Conservation (phyloP, 2,888 invertebrate species). For the Esperia sulphurella region DNA sequence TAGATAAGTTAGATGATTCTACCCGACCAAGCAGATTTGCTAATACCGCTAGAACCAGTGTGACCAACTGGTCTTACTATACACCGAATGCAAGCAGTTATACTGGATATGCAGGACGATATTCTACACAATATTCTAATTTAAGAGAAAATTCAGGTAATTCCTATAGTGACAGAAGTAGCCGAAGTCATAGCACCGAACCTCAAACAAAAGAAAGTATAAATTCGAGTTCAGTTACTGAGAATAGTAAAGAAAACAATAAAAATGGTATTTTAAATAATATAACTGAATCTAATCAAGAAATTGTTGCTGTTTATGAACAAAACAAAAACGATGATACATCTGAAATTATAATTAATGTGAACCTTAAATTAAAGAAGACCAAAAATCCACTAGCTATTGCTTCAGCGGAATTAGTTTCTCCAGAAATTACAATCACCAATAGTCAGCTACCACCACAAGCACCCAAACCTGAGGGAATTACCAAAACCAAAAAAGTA, state of each 20-base stretch:
- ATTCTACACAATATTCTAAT: conserved; percentile 67
- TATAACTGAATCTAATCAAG: conserved; percentile 38
- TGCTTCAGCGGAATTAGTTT: conserved; percentile 47
- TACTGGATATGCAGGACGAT: conserved; percentile 69
- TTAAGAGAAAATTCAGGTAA: conserved; percentile 45
- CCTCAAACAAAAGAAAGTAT: conserved; percentile 37
- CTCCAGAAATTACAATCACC: conserved; percentile 63
- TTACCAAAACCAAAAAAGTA: conserved; percentile 50
- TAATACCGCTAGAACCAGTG: conserved; percentile 77
- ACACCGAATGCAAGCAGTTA: conserved; percentile 63
- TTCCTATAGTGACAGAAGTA: conserved; percentile 52
- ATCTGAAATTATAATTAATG: conserved; percentile 66
- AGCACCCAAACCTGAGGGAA: conserved; percentile 65
- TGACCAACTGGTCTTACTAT: conserved; percentile 83
- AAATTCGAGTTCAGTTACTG: conserved; percentile 26
- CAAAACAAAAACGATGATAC: conserved; percentile 62
- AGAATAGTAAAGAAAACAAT: conserved; percentile 33
- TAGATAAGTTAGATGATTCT: conserved; percentile 84
- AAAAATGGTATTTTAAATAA: conserved; percentile 18
- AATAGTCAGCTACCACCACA: conserved; percentile 72
- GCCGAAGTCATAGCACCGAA: conserved; percentile 60
- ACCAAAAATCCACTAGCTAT: conserved; percentile 45
- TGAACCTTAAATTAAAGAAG: conserved; percentile 66
- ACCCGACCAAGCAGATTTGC: conserved; percentile 82
- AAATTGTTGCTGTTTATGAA: conserved; percentile 45